Base-by-base conservation (phyloP, 1,140 invertebrate genomes). In the Heliconius melpomene region DNA sequence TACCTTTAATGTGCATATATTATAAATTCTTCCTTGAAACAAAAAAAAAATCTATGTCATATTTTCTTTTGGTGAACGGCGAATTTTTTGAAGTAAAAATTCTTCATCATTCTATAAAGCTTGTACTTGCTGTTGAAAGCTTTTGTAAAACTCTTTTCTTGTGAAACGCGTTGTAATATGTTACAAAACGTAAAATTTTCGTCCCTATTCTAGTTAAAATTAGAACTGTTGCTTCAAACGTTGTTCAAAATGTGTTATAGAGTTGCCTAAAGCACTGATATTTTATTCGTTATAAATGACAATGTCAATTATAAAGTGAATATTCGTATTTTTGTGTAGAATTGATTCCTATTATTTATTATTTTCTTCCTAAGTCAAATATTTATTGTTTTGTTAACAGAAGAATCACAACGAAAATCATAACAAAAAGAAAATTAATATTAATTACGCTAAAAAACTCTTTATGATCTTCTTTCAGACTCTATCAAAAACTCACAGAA, bases 141-240 rank as follows among this genome's bases (percentile, higher is more conserved):
- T 66, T 16, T 66, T 66, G 26, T 66, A 26, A 57, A 23, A 29
- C 26, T 66, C 60, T 66, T 66, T 66, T 66, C 60, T 66, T 29
- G 60, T 66, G 60, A 66, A 66, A 66, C 60, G n/a, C n/a, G n/a
- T 16, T 66, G 60, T 66, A 66, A 66, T 66, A 66, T 66, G 23
- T 66, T 66, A 66, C 26, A 66, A 26, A 13, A 66, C 5, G 26
- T 66, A 66, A 66, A 13, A 66, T 29, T 66, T 23, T 13, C 29
- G 60, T 66, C 13, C 60, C 23, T 66, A 66, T 66, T 66, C 23
- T 29, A 66, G 60, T 66, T 66, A 13, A 29, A 11, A 66, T 23
- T 66, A 16, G 23, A 16, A 66, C 60, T 29, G 57, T 23, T 66
- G 26, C 11, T 66, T 26, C 26, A 29, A 23, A 29, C 8, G 54